Evolutionary conservation across 92 coral and sea anemone genomes (phyloP).

Genomic region (Scolanthus callimorphus): DNA sequence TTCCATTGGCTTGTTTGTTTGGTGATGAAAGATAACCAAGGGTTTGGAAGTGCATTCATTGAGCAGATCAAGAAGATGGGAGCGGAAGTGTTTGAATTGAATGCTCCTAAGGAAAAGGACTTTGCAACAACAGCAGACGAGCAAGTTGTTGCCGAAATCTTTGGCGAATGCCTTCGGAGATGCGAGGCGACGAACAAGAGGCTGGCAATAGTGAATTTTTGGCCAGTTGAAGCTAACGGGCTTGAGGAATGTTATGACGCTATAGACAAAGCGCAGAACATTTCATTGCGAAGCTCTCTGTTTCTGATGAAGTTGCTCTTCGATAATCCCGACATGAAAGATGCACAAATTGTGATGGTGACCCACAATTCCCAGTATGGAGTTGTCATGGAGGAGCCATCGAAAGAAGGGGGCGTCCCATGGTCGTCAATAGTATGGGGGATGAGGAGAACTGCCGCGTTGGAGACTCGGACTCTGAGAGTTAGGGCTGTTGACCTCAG

Average conservation of each 20-base stretch:
- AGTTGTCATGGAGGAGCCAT: not conserved
- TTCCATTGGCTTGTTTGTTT: not conserved
- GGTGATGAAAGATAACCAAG: slow-evolving; percentile 19
- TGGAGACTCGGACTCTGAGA: slow-evolving; percentile 33
- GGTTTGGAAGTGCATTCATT: slow-evolving; percentile 10
- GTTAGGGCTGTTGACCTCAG: slow-evolving; percentile 41
- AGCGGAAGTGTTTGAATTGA: slow-evolving; percentile 17
- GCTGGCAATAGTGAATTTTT: slow-evolving; percentile 42
- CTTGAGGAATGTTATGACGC: not conserved
- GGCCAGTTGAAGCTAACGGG: slow-evolving; percentile 42
- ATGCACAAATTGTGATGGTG: slow-evolving; percentile 34
- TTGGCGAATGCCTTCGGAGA: not conserved
- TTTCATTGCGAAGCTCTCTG: slow-evolving; percentile 37
- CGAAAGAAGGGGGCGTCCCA: slow-evolving; percentile 16
- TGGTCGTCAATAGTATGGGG: slow-evolving; percentile 63
- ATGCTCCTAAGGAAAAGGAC: slow-evolving; percentile 3
- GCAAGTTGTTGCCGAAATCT: not conserved
- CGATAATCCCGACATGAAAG: not conserved
- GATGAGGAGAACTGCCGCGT: slow-evolving; percentile 53
- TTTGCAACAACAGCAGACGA: slow-evolving; percentile 2
- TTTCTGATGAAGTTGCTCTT: slow-evolving; percentile 21
- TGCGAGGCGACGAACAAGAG: not conserved
- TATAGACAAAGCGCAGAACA: slow-evolving; percentile 39
- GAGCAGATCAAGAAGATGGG: not conserved
- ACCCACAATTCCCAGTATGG: slow-evolving; percentile 30